Percentiles rank a stretch among this genome's conserved stretches.
Evolutionary conservation across 2,113 vertebrate species (phyloP).

Genomic region (Paradisaea rubra): DNA sequence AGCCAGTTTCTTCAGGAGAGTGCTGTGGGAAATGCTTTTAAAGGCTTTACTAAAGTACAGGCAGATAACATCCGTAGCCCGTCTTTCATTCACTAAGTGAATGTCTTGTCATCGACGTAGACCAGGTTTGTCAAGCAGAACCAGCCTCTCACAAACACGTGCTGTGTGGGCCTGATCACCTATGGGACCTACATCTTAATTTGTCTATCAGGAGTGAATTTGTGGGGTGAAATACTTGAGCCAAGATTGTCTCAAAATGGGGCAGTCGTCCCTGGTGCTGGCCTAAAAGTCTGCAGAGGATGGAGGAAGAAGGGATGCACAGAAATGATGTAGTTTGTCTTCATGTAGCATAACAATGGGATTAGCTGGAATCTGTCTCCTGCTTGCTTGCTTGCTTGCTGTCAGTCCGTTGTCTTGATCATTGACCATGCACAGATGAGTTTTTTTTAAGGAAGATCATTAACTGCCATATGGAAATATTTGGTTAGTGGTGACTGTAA

Average conservation of each 20-base stretch:
- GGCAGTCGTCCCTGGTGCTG: background rate
- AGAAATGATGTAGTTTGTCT: background rate
- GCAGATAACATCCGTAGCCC: background rate
- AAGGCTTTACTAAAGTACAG: background rate
- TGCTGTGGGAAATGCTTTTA: background rate
- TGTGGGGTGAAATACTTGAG: background rate
- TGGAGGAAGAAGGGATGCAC: background rate
- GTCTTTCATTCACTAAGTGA: background rate
- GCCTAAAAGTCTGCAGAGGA: background rate
- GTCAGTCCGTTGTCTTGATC: background rate
- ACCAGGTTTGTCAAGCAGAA: background rate
- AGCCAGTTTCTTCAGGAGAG: background rate
- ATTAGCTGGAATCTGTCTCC: background rate
- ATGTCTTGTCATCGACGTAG: background rate
- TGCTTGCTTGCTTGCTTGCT: background rate
- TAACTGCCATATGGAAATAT: background rate
- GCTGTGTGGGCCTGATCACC: background rate
- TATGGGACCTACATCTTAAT: background rate
- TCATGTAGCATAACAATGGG: background rate
- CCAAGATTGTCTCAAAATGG: background rate
- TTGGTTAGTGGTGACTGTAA: background rate
- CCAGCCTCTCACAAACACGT: background rate
- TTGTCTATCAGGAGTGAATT: background rate
- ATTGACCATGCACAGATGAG: accelerated
- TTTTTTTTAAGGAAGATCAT: background rate